A percentile compares a stretch with the other conserved stretches of the same genome.
Conservation (phyloP, 2,888 invertebrate genomes). For the Chrysomela aeneicollis region DNA sequence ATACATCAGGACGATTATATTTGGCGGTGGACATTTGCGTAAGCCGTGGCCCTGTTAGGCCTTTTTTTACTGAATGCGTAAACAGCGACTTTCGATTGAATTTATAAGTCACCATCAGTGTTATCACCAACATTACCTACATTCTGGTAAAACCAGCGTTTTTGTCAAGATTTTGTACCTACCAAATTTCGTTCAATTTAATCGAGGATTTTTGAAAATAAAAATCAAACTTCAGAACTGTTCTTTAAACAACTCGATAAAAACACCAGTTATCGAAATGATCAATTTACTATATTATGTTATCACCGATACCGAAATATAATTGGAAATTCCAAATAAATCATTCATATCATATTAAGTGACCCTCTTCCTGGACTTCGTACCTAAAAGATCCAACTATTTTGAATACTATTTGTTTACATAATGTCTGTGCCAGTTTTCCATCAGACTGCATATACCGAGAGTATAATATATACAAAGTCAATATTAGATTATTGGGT, state of each 20-base stretch:
- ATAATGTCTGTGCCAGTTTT: background rate
- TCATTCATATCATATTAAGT: background rate
- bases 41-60: conserved; percentile 31
- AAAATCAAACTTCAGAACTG: too few species aligned
- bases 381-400: background rate
- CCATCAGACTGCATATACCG: background rate
- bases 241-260: too few species aligned
- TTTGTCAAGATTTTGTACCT: too few species aligned
- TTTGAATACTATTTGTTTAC: background rate
- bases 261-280: too few species aligned
- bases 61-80: background rate
- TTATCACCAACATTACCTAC: too few species aligned
- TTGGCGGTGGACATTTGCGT: conserved; percentile 26
- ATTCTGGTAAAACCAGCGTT: too few species aligned
- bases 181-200: too few species aligned
- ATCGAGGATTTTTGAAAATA: too few species aligned
- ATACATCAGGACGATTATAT: conserved; percentile 13
- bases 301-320: too few species aligned
- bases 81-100: too few species aligned
- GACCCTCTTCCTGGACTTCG: background rate
- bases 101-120: too few species aligned
- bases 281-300: too few species aligned
- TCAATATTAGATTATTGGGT: background rate
- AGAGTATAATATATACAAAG: background rate
- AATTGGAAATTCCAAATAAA: background rate